A percentile compares a stretch with the other conserved stretches of the same genome.
These are phyloP conservation scores for Mus pahari DNA, from an alignment of 2,113 vertebrate species.

Conservation along the genomic window DNA sequence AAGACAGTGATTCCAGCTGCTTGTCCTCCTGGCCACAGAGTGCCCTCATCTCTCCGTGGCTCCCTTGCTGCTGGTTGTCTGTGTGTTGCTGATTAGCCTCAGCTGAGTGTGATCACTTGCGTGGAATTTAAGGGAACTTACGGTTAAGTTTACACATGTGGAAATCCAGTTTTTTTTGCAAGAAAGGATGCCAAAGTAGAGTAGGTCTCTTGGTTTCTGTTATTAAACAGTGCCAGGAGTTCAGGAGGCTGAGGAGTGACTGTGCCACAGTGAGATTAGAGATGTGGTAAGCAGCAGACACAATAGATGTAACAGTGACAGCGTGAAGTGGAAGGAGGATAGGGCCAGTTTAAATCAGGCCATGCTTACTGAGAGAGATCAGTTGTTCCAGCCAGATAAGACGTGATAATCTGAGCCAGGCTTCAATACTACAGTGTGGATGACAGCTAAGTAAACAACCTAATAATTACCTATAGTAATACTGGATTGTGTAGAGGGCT, in stretches of 20 bases:
- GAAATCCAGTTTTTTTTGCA: constrained; percentile 3
- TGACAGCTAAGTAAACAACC: not conserved
- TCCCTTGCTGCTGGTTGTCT: not conserved
- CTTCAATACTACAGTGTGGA: not conserved
- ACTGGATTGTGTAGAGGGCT: not conserved
- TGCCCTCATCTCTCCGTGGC: not conserved
- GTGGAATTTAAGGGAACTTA: constrained; percentile 11
- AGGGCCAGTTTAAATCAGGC: not conserved
- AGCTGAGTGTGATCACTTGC: not conserved
- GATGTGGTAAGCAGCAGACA: not conserved
- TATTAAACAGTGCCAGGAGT: not conserved
- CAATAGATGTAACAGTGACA: not conserved
- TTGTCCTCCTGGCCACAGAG: not conserved
- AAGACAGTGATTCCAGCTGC: not conserved
- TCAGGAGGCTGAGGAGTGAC: not conserved
- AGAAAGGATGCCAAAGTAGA: not conserved
- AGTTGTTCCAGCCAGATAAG: not conserved
- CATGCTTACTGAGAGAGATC: not conserved
- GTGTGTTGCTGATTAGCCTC: not conserved
- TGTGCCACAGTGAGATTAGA: not conserved
- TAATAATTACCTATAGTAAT: not conserved
- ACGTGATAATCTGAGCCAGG: not conserved
- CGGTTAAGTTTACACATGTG: not conserved
- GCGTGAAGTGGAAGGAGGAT: not conserved
- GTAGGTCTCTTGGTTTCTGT: not conserved